A percentile compares a stretch with the other conserved stretches of the same genome.
Evolutionary conservation across 2,888 invertebrate genomes (phyloP).

Genomic region (Onthophagus sagittarius): DNA sequence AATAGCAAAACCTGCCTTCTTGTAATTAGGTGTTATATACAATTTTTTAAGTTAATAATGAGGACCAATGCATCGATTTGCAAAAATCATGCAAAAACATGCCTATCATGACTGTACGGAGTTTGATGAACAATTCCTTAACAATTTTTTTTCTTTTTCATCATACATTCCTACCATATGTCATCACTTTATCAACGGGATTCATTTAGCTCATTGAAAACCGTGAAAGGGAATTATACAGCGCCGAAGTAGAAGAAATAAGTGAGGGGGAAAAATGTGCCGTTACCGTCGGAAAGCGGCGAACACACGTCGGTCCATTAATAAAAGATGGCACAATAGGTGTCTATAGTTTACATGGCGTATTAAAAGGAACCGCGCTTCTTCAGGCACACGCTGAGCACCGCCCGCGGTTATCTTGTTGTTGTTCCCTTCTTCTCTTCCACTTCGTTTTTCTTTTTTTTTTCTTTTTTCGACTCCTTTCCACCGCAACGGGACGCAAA

Average conservation of each 20-base stretch:
- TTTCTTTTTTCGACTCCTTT: background rate
- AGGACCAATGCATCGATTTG: too few relatives aligned
- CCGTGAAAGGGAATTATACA: too few relatives aligned
- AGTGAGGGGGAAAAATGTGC: background rate
- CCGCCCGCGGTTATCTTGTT: background rate
- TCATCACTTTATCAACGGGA: too few relatives aligned
- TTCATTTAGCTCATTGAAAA: too few relatives aligned
- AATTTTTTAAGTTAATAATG: too few relatives aligned
- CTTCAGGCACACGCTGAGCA: slow-evolving; percentile 29
- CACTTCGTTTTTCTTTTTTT: background rate
- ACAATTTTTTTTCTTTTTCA: too few relatives aligned
- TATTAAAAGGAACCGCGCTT: slow-evolving; percentile 35
- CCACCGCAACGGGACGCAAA: background rate
- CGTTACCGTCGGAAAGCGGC: background rate
- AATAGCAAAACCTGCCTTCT: too few relatives aligned
- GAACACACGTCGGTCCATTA: slow-evolving; percentile 30
- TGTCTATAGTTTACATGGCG: slow-evolving; percentile 42
- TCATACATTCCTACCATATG: too few relatives aligned
- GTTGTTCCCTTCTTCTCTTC: background rate
- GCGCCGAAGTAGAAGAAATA: background rate
- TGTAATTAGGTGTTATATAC: too few relatives aligned
- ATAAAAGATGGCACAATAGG: slow-evolving; percentile 39
- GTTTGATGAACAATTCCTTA: too few relatives aligned
- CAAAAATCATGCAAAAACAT: too few relatives aligned
- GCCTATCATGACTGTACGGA: too few relatives aligned